These are phyloP conservation scores for Hedya salicella DNA, from an alignment of 2,888 invertebrate species.

Conservation along the genomic window DNA sequence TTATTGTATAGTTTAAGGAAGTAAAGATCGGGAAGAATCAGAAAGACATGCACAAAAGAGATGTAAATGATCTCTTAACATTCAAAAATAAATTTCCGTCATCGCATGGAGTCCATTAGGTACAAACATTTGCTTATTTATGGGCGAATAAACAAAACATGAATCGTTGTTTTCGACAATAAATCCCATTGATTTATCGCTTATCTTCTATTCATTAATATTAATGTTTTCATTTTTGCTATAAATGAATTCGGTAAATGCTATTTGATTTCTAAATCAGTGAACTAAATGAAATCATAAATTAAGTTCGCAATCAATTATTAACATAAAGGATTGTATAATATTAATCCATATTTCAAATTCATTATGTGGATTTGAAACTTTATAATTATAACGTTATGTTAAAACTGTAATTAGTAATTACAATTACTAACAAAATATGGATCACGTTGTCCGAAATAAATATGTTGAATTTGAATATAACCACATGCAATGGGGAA, in stretches of 20 bases:
- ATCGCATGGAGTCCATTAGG: slow-evolving; percentile 26
- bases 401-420: too few species aligned
- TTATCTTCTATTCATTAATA: slow-evolving; percentile 34
- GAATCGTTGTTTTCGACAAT: slow-evolving; percentile 37
- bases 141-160: slow-evolving; percentile 34
- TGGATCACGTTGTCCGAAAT: too few species aligned
- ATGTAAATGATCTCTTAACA: background rate
- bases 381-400: too few species aligned
- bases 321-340: background rate
- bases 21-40: too few species aligned
- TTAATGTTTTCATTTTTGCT: slow-evolving; percentile 29
- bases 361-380: too few species aligned
- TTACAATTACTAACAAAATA: too few species aligned
- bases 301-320: background rate
- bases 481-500: too few species aligned
- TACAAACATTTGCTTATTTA: slow-evolving; percentile 36
- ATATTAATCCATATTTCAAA: background rate
- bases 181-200: slow-evolving; percentile 45
- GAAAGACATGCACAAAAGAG: background rate
- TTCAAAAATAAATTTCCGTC: slow-evolving; percentile 2
- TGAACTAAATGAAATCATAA: background rate
- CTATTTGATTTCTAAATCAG: slow-evolving; percentile 14
- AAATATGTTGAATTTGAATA: too few species aligned
- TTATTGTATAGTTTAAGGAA: too few species aligned
- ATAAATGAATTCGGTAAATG: slow-evolving; percentile 18